Conservation (phyloP, 2,888 invertebrate species). For the Drosophila kambysellisi region DNA sequence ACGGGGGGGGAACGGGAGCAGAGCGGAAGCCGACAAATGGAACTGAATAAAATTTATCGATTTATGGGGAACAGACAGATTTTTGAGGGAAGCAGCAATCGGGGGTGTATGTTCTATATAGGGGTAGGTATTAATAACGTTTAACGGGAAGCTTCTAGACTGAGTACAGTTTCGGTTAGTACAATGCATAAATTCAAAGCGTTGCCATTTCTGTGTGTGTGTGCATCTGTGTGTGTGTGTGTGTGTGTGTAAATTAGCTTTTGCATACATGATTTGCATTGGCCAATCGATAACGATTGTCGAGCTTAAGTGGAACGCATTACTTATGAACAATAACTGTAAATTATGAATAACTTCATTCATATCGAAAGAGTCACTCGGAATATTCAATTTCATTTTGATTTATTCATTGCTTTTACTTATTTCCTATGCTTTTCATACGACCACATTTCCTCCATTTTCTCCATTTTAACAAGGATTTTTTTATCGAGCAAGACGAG, state of each 20-base stretch:
- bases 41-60: slow-evolving; percentile 75
- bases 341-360: slow-evolving; percentile 22
- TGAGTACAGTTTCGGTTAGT: slow-evolving; percentile 32
- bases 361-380: not conserved
- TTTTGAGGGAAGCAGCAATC: not conserved
- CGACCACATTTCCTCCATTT: not conserved
- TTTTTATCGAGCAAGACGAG: not conserved
- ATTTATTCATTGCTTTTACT: not conserved
- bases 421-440: not conserved
- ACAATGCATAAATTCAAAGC: slow-evolving; percentile 50
- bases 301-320: slow-evolving; percentile 13
- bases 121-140: slow-evolving; percentile 55
- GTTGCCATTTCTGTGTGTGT: slow-evolving; percentile 7
- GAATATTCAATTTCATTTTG: not conserved
- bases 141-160: slow-evolving; percentile 24
- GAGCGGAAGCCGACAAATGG: slow-evolving; percentile 42
- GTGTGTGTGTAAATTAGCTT: slow-evolving; percentile 31
- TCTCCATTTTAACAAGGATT: not conserved
- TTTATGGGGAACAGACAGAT: slow-evolving; percentile 37
- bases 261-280: slow-evolving; percentile 58
- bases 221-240: slow-evolving; percentile 18
- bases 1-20: slow-evolving; percentile 21
- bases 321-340: slow-evolving; percentile 14
- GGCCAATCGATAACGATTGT: slow-evolving; percentile 48
- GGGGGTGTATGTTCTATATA: not conserved